A percentile compares a stretch with the other conserved stretches of the same genome.
Conservation (phyloP, 1,140 invertebrate species). For the Papilio xuthus region DNA sequence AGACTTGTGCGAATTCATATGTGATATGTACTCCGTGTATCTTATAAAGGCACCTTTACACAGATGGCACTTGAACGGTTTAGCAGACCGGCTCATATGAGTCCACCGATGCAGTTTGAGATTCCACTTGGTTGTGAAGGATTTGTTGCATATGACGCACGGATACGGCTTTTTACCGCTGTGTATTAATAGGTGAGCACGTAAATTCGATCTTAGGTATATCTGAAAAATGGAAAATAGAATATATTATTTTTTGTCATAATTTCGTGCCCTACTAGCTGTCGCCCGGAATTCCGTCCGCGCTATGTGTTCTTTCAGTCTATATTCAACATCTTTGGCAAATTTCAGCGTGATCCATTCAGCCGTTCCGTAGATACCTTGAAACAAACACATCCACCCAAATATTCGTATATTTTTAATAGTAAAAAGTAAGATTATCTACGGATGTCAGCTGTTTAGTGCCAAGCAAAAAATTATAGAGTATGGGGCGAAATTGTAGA, state of each 20-base stretch:
- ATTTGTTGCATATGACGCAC: constrained; percentile 92
- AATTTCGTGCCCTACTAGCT: no score
- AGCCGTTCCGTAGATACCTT: no score
- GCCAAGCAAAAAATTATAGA: neutral
- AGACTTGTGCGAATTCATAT: constrained; percentile 92
- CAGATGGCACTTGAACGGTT: constrained; percentile 92
- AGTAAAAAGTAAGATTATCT: no score
- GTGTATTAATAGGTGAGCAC: constrained; percentile 91
- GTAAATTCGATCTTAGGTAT: constrained; percentile 89
- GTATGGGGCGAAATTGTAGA: neutral
- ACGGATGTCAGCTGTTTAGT: no score
- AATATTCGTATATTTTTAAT: no score
- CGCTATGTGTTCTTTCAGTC: no score
- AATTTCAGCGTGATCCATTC: no score
- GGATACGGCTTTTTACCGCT: constrained; percentile 88
- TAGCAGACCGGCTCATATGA: constrained; percentile 90
- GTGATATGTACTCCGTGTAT: constrained; percentile 89
- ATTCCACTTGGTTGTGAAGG: constrained; percentile 94
- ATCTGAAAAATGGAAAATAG: constrained; percentile 66
- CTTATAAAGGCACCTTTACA: constrained; percentile 92
- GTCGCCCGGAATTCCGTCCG: no score
- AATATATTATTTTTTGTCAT: neutral
- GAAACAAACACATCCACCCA: no score
- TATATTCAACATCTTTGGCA: no score
- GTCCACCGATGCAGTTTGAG: constrained; percentile 94